These are phyloP conservation scores for Ploceus nigricollis DNA, from an alignment of 2,113 vertebrate species.

Conservation along the genomic window DNA sequence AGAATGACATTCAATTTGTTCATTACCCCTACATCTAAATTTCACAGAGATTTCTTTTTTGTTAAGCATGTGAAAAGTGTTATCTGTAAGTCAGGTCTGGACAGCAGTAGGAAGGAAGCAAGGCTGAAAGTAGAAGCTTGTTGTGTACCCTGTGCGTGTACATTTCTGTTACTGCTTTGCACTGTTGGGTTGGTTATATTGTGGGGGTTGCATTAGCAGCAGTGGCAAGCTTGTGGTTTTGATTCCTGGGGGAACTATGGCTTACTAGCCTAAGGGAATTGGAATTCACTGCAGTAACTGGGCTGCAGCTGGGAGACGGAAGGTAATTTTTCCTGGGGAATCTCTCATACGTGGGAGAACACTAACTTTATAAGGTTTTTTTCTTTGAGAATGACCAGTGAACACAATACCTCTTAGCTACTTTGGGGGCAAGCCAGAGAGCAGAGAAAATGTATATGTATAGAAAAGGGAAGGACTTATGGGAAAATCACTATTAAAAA, in stretches of 20 bases:
- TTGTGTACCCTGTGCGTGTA: fast-evolving
- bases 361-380: background rate
- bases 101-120: background rate
- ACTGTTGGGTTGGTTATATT: background rate
- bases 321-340: background rate
- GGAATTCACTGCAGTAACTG: background rate
- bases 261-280: background rate
- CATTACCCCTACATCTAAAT: background rate
- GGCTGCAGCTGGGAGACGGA: background rate
- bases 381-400: background rate
- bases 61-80: background rate
- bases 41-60: background rate
- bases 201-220: background rate
- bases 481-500: background rate
- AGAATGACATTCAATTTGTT: background rate
- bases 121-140: background rate
- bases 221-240: background rate
- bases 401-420: background rate
- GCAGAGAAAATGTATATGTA: background rate
- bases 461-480: background rate
- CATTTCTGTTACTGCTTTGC: background rate
- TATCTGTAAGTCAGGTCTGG: background rate
- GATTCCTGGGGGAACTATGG: background rate
- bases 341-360: fast-evolving
- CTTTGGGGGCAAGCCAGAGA: background rate